phyloP scores from a whole-genome alignment of 2,113 vertebrate species.

The Pachypanchax playfairii region DNA sequence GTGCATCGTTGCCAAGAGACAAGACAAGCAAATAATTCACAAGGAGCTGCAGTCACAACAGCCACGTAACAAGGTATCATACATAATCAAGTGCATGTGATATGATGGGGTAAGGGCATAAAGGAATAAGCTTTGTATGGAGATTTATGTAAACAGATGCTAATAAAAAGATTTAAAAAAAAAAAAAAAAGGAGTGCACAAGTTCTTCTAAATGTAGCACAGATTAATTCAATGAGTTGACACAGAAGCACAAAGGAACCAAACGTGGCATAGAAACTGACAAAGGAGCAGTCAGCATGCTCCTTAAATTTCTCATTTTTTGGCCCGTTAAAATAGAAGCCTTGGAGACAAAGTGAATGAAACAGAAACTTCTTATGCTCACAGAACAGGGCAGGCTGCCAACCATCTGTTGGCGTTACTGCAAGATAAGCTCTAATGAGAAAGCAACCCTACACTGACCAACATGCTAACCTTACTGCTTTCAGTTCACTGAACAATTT shows the following conservation, averaged over 20 bases:
- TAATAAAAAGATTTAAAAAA: slow-evolving; percentile 18
- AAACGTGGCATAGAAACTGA: slow-evolving; percentile 20
- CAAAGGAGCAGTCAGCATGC: slow-evolving; percentile 30
- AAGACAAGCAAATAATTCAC: slow-evolving; percentile 52
- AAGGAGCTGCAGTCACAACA: slow-evolving; percentile 42
- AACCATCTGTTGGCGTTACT: slow-evolving; percentile 45
- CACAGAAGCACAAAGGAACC: slow-evolving; percentile 33
- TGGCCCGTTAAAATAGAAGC: slow-evolving; percentile 24
- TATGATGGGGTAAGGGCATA: slow-evolving; percentile 31
- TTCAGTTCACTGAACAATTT: neutral
- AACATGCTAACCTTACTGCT: neutral
- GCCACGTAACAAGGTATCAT: slow-evolving; percentile 50
- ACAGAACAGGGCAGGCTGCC: slow-evolving; percentile 28
- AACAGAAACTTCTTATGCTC: slow-evolving; percentile 47
- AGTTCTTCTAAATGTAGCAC: slow-evolving; percentile 3
- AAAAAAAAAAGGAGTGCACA: slow-evolving; percentile 8
- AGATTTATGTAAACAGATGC: slow-evolving; percentile 65
- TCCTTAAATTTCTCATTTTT: slow-evolving; percentile 41
- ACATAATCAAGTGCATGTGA: slow-evolving; percentile 52
- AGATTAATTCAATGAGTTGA: slow-evolving; percentile 48
- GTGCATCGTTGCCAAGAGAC: slow-evolving; percentile 74
- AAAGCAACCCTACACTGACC: slow-evolving; percentile 13
- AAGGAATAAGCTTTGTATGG: slow-evolving; percentile 40
- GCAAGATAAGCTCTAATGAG: slow-evolving; percentile 21
- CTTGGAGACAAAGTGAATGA: slow-evolving; percentile 49